Percentiles rank a stretch among this genome's conserved stretches.
Conservation (phyloP, 2,113 vertebrate species). For the Sebastes fasciatus region DNA sequence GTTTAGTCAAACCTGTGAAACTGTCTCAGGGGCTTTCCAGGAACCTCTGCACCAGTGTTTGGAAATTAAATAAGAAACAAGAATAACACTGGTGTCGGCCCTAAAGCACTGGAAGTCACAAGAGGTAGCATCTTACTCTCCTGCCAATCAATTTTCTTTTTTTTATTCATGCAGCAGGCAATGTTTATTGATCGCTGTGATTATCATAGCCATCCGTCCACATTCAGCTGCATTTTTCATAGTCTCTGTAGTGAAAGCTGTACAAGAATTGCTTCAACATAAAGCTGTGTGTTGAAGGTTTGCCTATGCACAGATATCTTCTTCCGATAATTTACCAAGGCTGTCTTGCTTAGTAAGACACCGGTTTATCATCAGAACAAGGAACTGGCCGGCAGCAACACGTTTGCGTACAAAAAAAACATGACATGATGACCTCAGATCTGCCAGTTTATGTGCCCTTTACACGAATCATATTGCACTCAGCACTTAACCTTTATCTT, state of each 20-base stretch:
- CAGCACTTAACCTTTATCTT: constrained; percentile 23
- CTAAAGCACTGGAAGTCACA: constrained; percentile 78
- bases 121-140: constrained; percentile 85
- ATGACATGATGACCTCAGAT: constrained; percentile 43
- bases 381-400: constrained; percentile 16
- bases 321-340: constrained; percentile 29
- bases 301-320: constrained; percentile 27
- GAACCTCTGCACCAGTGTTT: constrained; percentile 50
- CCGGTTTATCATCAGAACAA: constrained; percentile 25
- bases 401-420: constrained; percentile 44
- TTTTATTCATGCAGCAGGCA: constrained; percentile 66
- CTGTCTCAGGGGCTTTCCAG: constrained; percentile 29
- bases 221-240: constrained; percentile 66
- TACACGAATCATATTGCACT: constrained; percentile 59
- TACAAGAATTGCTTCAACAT: constrained; percentile 50
- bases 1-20: constrained; percentile 26
- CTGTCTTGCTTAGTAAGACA: constrained; percentile 41
- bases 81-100: constrained; percentile 57
- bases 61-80: constrained; percentile 64
- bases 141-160: constrained; percentile 58
- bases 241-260: constrained; percentile 60
- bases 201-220: constrained; percentile 72
- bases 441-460: constrained; percentile 54
- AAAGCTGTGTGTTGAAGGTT: constrained; percentile 50
- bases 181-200: constrained; percentile 64